These are phyloP conservation scores for Coelinius sp. DNA, from an alignment of 2,888 invertebrate species.

Conservation along the genomic window DNA sequence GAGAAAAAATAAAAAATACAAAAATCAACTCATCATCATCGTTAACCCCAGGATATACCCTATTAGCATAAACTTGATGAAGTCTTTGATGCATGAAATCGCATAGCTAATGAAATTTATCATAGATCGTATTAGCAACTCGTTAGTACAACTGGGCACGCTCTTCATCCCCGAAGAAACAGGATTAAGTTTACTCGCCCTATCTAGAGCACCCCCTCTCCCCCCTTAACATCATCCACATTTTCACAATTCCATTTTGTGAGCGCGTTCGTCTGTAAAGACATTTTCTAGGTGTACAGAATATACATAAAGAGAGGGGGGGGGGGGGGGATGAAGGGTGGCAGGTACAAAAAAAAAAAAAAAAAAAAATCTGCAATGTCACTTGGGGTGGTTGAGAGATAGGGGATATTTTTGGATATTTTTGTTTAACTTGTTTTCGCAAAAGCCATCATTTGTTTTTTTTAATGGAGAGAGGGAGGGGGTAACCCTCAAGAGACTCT, in stretches of 20 bases:
- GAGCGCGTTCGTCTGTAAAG: conserved; percentile 64
- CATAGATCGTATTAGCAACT: conserved; percentile 53
- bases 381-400: conserved; percentile 24
- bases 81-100: conserved; percentile 36
- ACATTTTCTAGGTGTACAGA: conserved; percentile 49
- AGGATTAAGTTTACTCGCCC: conserved; percentile 41
- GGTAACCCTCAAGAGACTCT: neutral
- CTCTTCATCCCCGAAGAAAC: conserved; percentile 50
- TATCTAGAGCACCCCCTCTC: conserved; percentile 34
- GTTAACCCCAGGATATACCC: no score
- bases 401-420: conserved; percentile 18
- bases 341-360: conserved; percentile 50
- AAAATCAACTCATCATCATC: no score
- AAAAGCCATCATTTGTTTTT: neutral
- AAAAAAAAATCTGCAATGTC: conserved; percentile 41
- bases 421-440: neutral
- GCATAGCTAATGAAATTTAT: conserved; percentile 46
- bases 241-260: conserved; percentile 56
- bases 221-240: conserved; percentile 29
- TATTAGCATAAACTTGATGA: conserved; percentile 16
- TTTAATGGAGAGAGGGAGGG: neutral
- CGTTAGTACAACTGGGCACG: conserved; percentile 52
- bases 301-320: conserved; percentile 41
- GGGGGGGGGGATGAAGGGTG: conserved; percentile 45
- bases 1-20: no score